Percentiles rank a stretch among this genome's conserved stretches.
Conservation (phyloP, 2,797 vertebrate genomes). For the Calcarius lapponicus region DNA sequence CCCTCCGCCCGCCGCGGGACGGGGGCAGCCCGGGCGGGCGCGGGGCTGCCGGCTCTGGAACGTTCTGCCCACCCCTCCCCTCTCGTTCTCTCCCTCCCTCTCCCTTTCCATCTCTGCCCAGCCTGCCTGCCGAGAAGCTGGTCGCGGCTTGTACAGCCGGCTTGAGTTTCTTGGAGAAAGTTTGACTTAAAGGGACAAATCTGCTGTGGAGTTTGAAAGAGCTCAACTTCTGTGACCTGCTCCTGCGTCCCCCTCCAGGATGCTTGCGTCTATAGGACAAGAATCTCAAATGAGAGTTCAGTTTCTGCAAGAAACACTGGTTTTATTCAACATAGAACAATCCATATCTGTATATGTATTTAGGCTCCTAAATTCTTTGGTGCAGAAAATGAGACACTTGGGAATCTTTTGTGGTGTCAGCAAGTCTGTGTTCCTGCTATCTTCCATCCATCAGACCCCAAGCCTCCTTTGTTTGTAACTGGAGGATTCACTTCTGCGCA, state of each 20-base stretch:
- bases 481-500: background rate
- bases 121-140: background rate
- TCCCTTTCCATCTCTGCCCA: background rate
- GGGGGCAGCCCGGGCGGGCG: background rate
- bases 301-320: background rate
- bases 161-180: background rate
- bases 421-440: background rate
- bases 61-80: background rate
- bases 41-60: background rate
- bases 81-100: background rate
- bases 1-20: background rate
- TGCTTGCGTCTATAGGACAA: background rate
- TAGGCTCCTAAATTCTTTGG: background rate
- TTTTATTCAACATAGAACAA: background rate
- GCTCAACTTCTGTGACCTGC: background rate
- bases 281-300: background rate
- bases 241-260: accelerated
- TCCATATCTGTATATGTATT: background rate
- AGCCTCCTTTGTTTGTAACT: background rate
- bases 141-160: background rate
- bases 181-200: background rate
- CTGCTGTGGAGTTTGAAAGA: background rate
- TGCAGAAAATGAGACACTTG: background rate
- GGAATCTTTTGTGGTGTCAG: background rate
- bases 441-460: background rate